Evolutionary conservation across 2,797 vertebrate genomes (phyloP), one percentile per base, ranked within the genome.

Genomic region (Enoplosus armatus): DNA sequence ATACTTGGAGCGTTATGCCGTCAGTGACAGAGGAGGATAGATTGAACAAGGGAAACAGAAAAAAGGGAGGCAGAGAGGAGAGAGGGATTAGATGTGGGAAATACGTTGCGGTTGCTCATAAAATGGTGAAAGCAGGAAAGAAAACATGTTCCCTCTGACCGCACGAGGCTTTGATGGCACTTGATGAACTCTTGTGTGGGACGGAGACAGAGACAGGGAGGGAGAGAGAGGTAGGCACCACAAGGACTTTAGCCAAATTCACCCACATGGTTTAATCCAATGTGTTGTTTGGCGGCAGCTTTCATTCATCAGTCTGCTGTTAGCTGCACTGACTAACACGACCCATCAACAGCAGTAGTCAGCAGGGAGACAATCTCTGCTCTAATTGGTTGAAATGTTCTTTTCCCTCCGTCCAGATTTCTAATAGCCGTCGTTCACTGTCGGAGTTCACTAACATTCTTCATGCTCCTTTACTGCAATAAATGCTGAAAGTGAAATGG

Each of bases 101-200:
- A 88, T 64, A 66, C 2, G 18, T 39, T 84, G 85, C 20, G 82
- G 85, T 82, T 1, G 31, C 79, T 84, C 82, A 70, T 87, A 85
- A 89, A 91, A 86, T 62, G 79, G 79, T 79, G 77, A 90, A 90
- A 80, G 81, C 73, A 71, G 86, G 82, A 87, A 90, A 70, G 85
- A 87, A 90, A 92, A 88, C 84, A 90, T 77, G 83, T 82, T 83
- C 59, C 70, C 31, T 41, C 55, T 63, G 79, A 92, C 84, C 76
- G 60, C 84, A 81, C 68, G 20, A n/a, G 31, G 72, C 83, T 92
- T 87, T 87, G 82, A 92, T 87, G 89, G 78, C 83, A 84, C 81
- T 85, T 85, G 84, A 91, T 90, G 87, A 91, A 89, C 75, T 86
- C 77, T 73, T 60, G 67, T 80, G 85, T 80, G 63, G 73, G 83